Evolutionary conservation across 2,888 invertebrate genomes (phyloP).

Genomic region (Onthophagus sagittarius): DNA sequence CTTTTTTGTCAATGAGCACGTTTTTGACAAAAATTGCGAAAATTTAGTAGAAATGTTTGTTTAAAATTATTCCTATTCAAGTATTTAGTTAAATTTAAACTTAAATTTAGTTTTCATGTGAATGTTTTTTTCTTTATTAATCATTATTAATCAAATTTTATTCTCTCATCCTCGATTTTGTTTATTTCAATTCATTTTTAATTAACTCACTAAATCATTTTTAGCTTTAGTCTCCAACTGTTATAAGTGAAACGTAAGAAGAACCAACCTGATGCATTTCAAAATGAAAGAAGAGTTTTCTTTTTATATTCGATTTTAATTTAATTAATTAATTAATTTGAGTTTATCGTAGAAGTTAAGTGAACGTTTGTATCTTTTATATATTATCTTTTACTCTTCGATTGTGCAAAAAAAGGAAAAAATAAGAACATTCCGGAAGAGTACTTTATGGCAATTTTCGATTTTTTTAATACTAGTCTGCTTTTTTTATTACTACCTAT

Average conservation of each 20-base stretch:
- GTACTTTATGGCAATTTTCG: neutral
- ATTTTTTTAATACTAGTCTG: neutral
- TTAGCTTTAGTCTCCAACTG: constrained; percentile 17
- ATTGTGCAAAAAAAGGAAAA: neutral
- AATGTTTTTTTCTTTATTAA: neutral
- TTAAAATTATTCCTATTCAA: neutral
- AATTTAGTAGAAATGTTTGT: neutral
- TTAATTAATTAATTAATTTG: neutral
- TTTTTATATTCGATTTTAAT: neutral
- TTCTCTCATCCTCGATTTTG: neutral
- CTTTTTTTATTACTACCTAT: neutral
- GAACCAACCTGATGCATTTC: neutral
- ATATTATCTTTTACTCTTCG: neutral
- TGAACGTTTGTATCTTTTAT: neutral
- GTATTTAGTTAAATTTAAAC: neutral
- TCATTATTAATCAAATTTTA: neutral
- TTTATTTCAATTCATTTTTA: constrained; percentile 3
- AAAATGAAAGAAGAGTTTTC: neutral
- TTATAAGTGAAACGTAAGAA: constrained; percentile 5
- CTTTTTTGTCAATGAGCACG: neutral
- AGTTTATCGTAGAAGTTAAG: neutral
- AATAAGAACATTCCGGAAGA: neutral
- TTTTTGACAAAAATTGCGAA: neutral
- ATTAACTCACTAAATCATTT: constrained; percentile 11
- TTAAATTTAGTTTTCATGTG: neutral